Evolutionary conservation across 2,113 vertebrate species (phyloP).

Genomic region (Misgurnus mizolepis): DNA sequence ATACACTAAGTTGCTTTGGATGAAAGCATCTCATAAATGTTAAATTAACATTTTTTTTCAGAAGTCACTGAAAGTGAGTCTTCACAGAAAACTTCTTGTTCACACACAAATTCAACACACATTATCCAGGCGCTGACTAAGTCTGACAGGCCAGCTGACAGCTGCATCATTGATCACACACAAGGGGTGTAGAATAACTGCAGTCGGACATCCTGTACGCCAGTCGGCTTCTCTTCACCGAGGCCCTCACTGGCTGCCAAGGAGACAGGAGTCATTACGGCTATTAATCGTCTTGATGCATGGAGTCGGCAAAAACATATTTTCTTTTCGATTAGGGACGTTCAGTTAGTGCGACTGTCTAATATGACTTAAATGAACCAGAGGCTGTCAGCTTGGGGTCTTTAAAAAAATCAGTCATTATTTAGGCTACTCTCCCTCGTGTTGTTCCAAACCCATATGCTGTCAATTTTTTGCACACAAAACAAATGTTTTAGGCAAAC

Average conservation of each 20-base stretch:
- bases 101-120: conserved; percentile 1
- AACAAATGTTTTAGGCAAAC: too few relatives aligned
- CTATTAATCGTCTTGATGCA: conserved; percentile 26
- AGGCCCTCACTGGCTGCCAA: neutral
- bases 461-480: too few relatives aligned
- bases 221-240: conserved; percentile 3
- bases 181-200: neutral
- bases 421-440: too few relatives aligned
- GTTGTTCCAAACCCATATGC: too few relatives aligned
- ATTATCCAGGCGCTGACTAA: neutral
- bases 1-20: too few relatives aligned
- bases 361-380: conserved; percentile 27
- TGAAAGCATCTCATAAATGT: too few relatives aligned
- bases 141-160: conserved; percentile 36
- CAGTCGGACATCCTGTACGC: neutral
- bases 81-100: neutral
- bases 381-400: neutral
- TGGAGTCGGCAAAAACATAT: conserved; percentile 3
- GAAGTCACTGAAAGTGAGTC: neutral
- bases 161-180: conserved; percentile 28
- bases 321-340: conserved; percentile 24
- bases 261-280: conserved; percentile 12
- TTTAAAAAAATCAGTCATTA: neutral
- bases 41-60: too few relatives aligned
- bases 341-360: neutral